Conservation (phyloP, 2,888 invertebrate species). For the Escarpia spicata region DNA sequence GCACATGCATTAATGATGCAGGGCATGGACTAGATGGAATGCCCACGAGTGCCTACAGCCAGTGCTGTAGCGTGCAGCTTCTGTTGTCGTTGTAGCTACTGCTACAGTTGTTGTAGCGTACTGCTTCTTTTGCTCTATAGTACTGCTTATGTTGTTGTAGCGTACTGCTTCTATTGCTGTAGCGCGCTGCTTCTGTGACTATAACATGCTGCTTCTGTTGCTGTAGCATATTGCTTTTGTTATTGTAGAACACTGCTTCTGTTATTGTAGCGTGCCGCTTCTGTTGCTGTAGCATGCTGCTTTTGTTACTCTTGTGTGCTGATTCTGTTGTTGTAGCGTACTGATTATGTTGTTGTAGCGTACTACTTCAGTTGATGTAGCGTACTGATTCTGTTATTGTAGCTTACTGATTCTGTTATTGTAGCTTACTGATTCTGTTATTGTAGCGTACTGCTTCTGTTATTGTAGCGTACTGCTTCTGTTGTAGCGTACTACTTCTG, state of each 20-base stretch:
- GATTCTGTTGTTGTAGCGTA: not conserved
- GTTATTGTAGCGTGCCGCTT: not conserved
- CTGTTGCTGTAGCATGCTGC: not conserved
- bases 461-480: no score
- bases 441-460: no score
- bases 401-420: not conserved
- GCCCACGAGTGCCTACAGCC: not conserved
- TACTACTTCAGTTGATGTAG: not conserved
- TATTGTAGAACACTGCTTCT: not conserved
- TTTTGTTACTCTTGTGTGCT: not conserved
- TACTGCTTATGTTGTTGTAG: not conserved
- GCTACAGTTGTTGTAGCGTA: not conserved
- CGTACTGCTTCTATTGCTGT: not conserved
- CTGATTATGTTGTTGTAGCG: not conserved
- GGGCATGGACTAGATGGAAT: not conserved
- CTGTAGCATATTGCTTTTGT: not conserved
- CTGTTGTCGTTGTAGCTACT: not conserved
- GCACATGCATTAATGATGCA: conserved; percentile 7
- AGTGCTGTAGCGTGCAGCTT: not conserved
- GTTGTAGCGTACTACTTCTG: no score
- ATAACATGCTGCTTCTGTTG: not conserved
- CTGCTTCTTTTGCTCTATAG: not conserved
- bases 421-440: no score
- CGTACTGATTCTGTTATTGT: not conserved
- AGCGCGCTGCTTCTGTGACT: not conserved